A percentile compares a stretch with the other conserved stretches of the same genome.
phyloP scores from a whole-genome alignment of 1,140 invertebrate species.

The Formica selysi region DNA sequence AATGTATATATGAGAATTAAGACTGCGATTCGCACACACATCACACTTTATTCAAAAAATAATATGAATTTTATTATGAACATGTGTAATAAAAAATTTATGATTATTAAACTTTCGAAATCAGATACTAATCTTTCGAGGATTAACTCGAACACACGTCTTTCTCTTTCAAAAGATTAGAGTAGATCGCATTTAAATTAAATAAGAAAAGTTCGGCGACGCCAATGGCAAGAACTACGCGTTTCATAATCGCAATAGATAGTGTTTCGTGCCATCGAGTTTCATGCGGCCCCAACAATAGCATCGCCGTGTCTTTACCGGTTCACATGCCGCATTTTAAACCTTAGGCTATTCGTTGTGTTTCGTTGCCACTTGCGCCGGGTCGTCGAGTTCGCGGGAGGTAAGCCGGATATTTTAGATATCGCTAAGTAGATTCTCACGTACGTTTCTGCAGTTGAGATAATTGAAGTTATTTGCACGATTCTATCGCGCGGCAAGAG shows the following conservation, averaged over 20 bases:
- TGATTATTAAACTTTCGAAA: background rate
- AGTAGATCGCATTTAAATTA: background rate
- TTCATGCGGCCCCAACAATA: constrained; percentile 48
- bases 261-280: constrained; percentile 31
- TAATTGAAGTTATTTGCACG: constrained; percentile 53
- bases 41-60: background rate
- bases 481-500: constrained; percentile 19
- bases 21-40: background rate
- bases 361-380: constrained; percentile 14
- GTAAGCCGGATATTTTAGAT: constrained; percentile 38
- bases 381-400: constrained; percentile 10
- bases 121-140: background rate
- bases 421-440: constrained; percentile 60
- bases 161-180: background rate
- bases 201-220: background rate
- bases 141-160: background rate
- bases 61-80: background rate
- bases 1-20: background rate
- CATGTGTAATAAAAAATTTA: background rate
- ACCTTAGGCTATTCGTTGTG: constrained; percentile 55
- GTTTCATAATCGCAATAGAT: constrained; percentile 54
- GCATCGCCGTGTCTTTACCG: constrained; percentile 20
- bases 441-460: constrained; percentile 32
- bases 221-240: constrained; percentile 28
- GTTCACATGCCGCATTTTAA: constrained; percentile 47